phyloP scores from a whole-genome alignment of 2,797 vertebrate species.

The Darevskia mixta region DNA sequence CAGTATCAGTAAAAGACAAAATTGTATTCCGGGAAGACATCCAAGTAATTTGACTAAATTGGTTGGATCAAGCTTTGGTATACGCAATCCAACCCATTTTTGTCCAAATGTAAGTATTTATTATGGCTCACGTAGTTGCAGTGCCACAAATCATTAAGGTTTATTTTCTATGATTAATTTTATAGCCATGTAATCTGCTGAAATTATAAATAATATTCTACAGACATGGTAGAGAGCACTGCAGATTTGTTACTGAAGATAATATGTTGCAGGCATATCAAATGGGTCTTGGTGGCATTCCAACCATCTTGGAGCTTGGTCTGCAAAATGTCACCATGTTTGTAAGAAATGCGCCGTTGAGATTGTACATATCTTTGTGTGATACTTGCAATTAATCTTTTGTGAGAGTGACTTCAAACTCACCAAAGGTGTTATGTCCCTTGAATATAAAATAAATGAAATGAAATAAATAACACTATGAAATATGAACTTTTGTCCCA shows the following conservation, averaged over 20 bases:
- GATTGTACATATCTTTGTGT: not conserved
- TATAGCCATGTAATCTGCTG: slow-evolving; percentile 22
- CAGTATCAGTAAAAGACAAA: slow-evolving; percentile 30
- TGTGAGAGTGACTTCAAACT: not conserved
- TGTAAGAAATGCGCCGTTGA: not conserved
- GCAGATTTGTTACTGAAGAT: slow-evolving; percentile 8
- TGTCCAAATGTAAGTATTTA: slow-evolving; percentile 27
- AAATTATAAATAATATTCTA: slow-evolving; percentile 26
- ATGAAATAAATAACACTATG: not conserved
- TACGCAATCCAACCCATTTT: slow-evolving; percentile 9
- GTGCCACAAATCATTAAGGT: slow-evolving; percentile 31
- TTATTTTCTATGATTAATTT: slow-evolving; percentile 38
- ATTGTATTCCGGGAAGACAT: slow-evolving; percentile 37
- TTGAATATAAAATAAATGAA: too few relatives aligned
- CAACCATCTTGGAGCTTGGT: not conserved
- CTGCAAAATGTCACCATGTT: not conserved
- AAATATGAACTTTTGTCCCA: not conserved
- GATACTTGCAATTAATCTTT: not conserved
- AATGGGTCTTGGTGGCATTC: not conserved
- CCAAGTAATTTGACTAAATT: slow-evolving; percentile 47
- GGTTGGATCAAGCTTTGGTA: slow-evolving; percentile 7
- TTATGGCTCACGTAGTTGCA: slow-evolving; percentile 16
- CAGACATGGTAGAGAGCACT: not conserved
- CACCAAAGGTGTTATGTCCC: not conserved
- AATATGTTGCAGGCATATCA: not conserved